Evolutionary conservation across 2,888 invertebrate species (phyloP).

Genomic region (Hesperia comma): DNA sequence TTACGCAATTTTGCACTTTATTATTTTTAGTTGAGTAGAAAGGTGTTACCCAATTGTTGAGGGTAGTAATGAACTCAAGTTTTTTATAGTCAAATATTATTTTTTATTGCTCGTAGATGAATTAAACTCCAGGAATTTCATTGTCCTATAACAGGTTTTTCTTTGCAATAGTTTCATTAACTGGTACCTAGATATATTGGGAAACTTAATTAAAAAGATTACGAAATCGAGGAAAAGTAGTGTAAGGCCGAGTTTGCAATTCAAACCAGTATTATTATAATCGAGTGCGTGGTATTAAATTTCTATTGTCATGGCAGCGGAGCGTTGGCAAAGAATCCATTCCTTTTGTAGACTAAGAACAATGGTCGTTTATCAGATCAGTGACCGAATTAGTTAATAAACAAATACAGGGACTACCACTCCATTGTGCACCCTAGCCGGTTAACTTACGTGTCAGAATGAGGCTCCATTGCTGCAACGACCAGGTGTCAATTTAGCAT

Average conservation of each 20-base stretch:
- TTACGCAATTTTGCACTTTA: neutral
- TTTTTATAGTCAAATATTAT: too few relatives aligned
- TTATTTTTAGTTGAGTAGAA: neutral
- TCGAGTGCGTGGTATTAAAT: slow-evolving; percentile 24
- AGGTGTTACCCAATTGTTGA: neutral
- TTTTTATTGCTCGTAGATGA: too few relatives aligned
- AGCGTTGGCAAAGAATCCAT: slow-evolving; percentile 25
- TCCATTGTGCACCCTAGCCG: slow-evolving; percentile 2
- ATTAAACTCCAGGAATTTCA: too few relatives aligned
- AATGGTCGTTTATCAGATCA: slow-evolving; percentile 19
- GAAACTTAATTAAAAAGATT: neutral
- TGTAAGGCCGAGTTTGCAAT: slow-evolving; percentile 1
- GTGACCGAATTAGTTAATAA: slow-evolving; percentile 26
- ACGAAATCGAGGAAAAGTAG: neutral
- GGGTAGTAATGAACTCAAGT: too few relatives aligned
- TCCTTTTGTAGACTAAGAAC: slow-evolving; percentile 26
- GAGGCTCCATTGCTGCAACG: neutral
- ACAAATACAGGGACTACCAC: slow-evolving; percentile 9
- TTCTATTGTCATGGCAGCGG: slow-evolving; percentile 22
- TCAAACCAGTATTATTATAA: slow-evolving; percentile 9
- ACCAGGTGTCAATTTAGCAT: neutral
- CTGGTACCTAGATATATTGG: too few relatives aligned
- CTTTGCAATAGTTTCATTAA: neutral
- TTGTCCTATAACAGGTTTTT: neutral
- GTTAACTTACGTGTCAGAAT: slow-evolving; percentile 7